Evolutionary conservation across 2,797 vertebrate species (phyloP).

Genomic region (Petrocephalus sullivani): DNA sequence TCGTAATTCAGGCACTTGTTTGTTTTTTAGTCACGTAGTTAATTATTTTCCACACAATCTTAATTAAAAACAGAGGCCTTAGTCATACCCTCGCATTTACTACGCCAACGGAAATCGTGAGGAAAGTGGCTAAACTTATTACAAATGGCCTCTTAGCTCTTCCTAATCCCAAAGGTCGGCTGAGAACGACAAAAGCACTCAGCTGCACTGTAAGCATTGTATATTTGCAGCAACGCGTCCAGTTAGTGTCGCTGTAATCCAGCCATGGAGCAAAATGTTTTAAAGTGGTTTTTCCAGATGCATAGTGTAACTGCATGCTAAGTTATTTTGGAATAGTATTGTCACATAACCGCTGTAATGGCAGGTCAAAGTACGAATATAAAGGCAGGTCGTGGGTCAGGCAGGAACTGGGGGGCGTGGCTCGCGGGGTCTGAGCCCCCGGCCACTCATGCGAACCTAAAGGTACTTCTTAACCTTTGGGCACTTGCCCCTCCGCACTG

Average conservation of each 20-base stretch:
- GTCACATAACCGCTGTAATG: neutral
- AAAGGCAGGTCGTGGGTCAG: neutral
- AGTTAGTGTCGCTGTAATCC: neutral
- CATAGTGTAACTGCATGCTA: neutral
- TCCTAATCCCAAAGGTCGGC: neutral
- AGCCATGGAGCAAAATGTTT: neutral
- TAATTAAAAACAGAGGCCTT: neutral
- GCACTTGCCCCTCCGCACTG: neutral
- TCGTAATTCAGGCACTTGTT: neutral
- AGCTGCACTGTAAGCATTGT: neutral
- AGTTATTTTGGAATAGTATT: neutral
- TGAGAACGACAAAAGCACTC: neutral
- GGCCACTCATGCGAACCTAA: neutral
- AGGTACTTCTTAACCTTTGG: neutral
- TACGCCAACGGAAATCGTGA: neutral
- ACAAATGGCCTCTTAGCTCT: neutral
- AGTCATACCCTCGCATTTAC: neutral
- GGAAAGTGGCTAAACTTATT: neutral
- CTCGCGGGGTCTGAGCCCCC: neutral
- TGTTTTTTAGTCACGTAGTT: neutral
- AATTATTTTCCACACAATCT: neutral
- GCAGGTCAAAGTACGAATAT: neutral
- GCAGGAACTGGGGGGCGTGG: neutral
- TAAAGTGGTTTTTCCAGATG: neutral
- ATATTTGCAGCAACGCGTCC: neutral